Percentiles rank a stretch among this genome's conserved stretches.
phyloP scores from a whole-genome alignment of 2,113 vertebrate genomes.

The Gasterosteus aculeatus region DNA sequence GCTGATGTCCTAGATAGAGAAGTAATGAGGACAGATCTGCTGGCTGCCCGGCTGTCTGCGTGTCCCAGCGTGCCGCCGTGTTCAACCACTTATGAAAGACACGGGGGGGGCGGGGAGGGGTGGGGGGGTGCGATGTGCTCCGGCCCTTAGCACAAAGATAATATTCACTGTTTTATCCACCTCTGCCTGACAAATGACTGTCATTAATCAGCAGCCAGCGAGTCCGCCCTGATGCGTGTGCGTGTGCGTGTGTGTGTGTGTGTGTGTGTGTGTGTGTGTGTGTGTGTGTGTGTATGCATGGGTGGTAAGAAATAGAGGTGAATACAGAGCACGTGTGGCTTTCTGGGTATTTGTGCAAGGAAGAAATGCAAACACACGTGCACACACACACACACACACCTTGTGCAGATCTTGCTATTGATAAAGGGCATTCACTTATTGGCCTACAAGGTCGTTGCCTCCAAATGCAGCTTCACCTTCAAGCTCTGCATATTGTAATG shows the following conservation, averaged over 20 bases:
- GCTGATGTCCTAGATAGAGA: conserved; percentile 78
- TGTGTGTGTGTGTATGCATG: conserved; percentile 27
- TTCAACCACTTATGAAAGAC: conserved; percentile 80
- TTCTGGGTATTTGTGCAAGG: conserved; percentile 47
- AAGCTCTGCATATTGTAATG: neutral
- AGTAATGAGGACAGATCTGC: conserved; percentile 81
- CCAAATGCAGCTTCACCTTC: conserved; percentile 2
- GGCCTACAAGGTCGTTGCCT: conserved; percentile 6
- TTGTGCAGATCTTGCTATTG: conserved; percentile 10
- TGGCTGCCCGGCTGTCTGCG: conserved; percentile 60
- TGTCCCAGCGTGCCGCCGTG: conserved; percentile 61
- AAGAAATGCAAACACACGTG: conserved; percentile 53
- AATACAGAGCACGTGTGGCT: conserved; percentile 39
- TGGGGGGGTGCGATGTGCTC: conserved; percentile 64
- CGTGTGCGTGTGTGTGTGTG: conserved; percentile 6
- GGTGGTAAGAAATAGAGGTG: conserved; percentile 35
- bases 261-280: conserved; percentile 32
- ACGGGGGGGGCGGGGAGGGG: too few species aligned
- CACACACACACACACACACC: conserved; percentile 41
- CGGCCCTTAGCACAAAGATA: conserved; percentile 78
- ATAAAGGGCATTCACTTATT: conserved; percentile 27
- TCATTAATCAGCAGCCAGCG: conserved; percentile 75
- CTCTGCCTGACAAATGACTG: conserved; percentile 79
- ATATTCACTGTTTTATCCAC: conserved; percentile 81
- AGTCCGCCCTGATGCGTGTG: conserved; percentile 24